Evolutionary conservation across 37 sponge, comb jelly and placozoan species (phyloP), one percentile per base, ranked within the genome.

Genomic region (Cladorhizidae sp.): DNA sequence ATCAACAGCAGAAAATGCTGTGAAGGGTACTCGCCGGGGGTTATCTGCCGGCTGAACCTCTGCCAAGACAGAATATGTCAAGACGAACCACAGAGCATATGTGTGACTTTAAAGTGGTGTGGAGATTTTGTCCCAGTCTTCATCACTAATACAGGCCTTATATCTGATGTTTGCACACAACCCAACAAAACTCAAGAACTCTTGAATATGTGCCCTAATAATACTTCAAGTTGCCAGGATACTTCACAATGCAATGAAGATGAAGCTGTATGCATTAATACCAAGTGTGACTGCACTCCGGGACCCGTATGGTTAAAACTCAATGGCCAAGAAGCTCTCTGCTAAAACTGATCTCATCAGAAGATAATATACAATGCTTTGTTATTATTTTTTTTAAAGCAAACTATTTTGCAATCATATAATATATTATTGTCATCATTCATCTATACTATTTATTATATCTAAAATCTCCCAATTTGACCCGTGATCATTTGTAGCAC

Each of bases 161-260:
- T 65, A 35, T 65, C 67, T 17, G 67, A 65, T 32, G 31, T 35
- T 17, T 65, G 67, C 67, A 65, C 31, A 31, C 67, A 65, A 31
- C 67, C 67, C 7, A 29, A 65, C 9, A 36, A 65, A 31, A 5
- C 67, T 31, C 33, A 65, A 65, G 36, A 35, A 31, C 31, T 32
- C 49, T 45, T 45, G 49, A 45, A 45, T 31, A 17, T 65, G 67
- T 33, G 67, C 32, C 67, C 67, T 35, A 2, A 65, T 65, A 11
- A 65, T 33, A 31, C 18, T 31, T 31, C 49, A 45, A 45, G 8
- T 2, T 31, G 2, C 2, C 35, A 36, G 7, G 2, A 65, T 31
- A 17, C 35, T 29, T 31, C 31, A 32, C 35, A 32, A 15, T 65
- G 67, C 11, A 12, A 65, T 65, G 33, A 65, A 15, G 35, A 17